Percentiles rank a stretch among this genome's conserved stretches.
These are phyloP conservation scores for Nomada flava DNA, from an alignment of 2,888 invertebrate genomes.

Conservation along the genomic window DNA sequence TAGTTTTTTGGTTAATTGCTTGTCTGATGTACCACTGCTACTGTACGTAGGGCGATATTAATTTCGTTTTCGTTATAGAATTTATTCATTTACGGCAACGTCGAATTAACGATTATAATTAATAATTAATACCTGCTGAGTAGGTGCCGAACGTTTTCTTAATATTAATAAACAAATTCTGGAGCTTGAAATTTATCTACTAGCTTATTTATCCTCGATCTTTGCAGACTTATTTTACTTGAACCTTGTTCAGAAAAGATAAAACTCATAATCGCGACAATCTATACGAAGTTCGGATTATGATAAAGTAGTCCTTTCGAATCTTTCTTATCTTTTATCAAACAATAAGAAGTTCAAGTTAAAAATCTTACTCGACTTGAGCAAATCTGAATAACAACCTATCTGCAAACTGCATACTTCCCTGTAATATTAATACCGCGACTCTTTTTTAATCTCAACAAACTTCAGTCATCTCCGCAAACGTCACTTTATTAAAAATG, in stretches of 20 bases:
- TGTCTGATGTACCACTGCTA: no score
- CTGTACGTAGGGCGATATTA: no score
- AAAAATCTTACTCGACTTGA: neutral
- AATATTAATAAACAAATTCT: neutral
- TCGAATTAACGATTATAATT: no score
- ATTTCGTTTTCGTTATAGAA: no score
- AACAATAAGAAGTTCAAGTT: neutral
- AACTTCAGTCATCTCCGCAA: constrained; percentile 27
- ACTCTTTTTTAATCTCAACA: constrained; percentile 2
- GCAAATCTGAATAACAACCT: neutral
- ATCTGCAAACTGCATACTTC: neutral
- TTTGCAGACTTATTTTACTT: neutral
- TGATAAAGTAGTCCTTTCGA: neutral
- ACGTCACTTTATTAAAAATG: constrained; percentile 10
- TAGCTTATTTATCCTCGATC: neutral
- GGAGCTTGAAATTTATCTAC: neutral
- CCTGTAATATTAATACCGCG: neutral
- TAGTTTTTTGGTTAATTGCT: no score
- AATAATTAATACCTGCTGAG: no score
- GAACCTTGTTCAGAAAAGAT: constrained; percentile 7
- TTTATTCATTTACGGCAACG: no score
- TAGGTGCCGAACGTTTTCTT: neutral
- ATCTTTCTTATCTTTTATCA: neutral
- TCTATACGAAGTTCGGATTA: neutral
- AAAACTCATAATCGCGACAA: neutral